A percentile compares a stretch with the other conserved stretches of the same genome.
These are phyloP conservation scores for Eunapius fragilis DNA, from an alignment of 37 sponge, comb jelly and placozoan genomes.

Conservation along the genomic window DNA sequence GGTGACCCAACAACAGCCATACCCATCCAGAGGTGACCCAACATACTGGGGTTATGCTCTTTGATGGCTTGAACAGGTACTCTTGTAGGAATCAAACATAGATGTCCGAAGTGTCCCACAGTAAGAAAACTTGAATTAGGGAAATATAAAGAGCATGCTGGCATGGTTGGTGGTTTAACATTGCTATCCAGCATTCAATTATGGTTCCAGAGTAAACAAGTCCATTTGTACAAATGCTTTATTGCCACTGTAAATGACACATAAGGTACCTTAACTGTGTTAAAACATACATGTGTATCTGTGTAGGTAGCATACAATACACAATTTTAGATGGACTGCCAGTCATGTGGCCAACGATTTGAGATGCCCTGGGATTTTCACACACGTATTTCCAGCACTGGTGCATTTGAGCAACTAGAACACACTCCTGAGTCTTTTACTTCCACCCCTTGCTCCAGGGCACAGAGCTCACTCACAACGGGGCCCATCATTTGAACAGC, in stretches of 20 bases:
- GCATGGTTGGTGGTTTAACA: too few species aligned
- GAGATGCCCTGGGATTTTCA: constrained; percentile 50
- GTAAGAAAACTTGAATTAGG: too few species aligned
- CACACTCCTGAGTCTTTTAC: not conserved
- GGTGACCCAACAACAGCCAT: too few species aligned
- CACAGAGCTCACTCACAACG: constrained; percentile 4
- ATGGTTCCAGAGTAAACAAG: too few species aligned
- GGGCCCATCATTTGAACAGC: constrained; percentile 28
- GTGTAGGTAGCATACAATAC: not conserved
- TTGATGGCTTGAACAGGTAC: too few species aligned
- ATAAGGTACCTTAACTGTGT: too few species aligned
- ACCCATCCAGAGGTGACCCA: too few species aligned
- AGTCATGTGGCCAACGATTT: constrained; percentile 32
- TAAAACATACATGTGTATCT: not conserved
- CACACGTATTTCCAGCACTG: constrained; percentile 15
- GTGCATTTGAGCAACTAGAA: constrained; percentile 42
- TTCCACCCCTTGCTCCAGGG: constrained; percentile 19
- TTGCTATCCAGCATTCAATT: too few species aligned
- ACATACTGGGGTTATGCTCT: too few species aligned
- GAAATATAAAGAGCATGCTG: too few species aligned
- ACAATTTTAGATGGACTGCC: constrained; percentile 30
- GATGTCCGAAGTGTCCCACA: too few species aligned
- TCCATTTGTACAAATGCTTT: not conserved
- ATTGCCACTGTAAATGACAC: not conserved
- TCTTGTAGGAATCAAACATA: too few species aligned